Conservation (phyloP, 92 coral and sea anemone species). For the Heteractis magnifica region DNA sequence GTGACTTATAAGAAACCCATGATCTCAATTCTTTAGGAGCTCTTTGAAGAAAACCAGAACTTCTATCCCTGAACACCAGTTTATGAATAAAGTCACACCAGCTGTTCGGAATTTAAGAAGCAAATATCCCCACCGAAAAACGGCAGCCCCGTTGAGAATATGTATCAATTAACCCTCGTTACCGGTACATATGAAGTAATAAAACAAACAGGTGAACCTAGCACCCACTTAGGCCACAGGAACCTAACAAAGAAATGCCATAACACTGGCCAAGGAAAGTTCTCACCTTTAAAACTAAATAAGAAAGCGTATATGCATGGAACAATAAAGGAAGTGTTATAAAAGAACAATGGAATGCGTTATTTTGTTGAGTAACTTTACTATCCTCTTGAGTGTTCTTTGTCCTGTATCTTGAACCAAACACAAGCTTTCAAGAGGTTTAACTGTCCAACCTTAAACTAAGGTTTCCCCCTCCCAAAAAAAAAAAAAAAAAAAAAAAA, state of each 20-base stretch:
- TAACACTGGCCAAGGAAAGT: conserved; percentile 17
- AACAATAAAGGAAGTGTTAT: not conserved
- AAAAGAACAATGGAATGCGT: not conserved
- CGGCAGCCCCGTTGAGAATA: conserved; percentile 2
- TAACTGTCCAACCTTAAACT: too few relatives aligned
- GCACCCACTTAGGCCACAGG: not conserved
- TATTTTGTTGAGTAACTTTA: not conserved
- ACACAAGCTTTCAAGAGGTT: not conserved
- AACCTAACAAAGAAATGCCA: conserved; percentile 36
- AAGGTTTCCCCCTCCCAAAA: not conserved
- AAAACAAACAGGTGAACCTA: conserved; percentile 25
- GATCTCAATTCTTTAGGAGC: not conserved
- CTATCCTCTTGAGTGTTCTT: not conserved
- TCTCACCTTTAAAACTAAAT: not conserved
- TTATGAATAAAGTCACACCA: conserved; percentile 1
- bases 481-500: conserved; percentile 1
- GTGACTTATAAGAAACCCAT: not conserved
- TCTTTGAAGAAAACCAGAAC: not conserved
- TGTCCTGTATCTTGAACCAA: not conserved
- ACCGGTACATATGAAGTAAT: conserved; percentile 37
- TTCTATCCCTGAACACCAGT: conserved; percentile 13
- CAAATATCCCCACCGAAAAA: conserved; percentile 20
- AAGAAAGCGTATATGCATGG: not conserved
- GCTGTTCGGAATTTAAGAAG: conserved; percentile 16
- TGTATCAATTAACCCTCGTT: conserved; percentile 38